Percentiles rank a stretch among this genome's conserved stretches.
Conservation (phyloP, 2,888 invertebrate species). For the Drosophila ustulata region DNA sequence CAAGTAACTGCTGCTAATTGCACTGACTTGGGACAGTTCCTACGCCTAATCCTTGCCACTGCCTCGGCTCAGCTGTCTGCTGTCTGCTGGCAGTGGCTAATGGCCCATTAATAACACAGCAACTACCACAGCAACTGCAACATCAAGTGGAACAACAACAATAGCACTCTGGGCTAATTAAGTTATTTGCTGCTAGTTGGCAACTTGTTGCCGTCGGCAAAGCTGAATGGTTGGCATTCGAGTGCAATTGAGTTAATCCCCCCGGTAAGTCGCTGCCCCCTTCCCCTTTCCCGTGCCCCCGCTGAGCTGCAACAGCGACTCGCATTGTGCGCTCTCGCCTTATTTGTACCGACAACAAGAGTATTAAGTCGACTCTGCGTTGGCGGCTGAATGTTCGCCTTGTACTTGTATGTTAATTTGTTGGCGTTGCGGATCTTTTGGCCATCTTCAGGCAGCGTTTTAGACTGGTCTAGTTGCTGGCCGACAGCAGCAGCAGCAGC, state of each 20-base stretch:
- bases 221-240: slow-evolving; percentile 67
- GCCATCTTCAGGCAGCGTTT: slow-evolving; percentile 44
- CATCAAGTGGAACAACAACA: slow-evolving; percentile 42
- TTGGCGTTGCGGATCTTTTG: slow-evolving; percentile 52
- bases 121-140: slow-evolving; percentile 22
- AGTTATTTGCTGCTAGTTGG: slow-evolving; percentile 72
- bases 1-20: slow-evolving; percentile 6
- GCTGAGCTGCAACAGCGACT: slow-evolving; percentile 42
- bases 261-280: slow-evolving; percentile 55
- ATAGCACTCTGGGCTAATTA: slow-evolving; percentile 69
- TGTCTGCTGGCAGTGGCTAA: slow-evolving; percentile 33
- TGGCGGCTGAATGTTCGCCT: slow-evolving; percentile 60
- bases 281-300: slow-evolving; percentile 9
- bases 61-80: slow-evolving; percentile 1
- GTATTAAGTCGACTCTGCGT: slow-evolving; percentile 61
- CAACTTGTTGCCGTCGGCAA: slow-evolving; percentile 71
- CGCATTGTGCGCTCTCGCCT: slow-evolving; percentile 73
- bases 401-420: slow-evolving; percentile 81
- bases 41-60: slow-evolving; percentile 29
- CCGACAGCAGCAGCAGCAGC: slow-evolving; percentile 32
- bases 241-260: slow-evolving; percentile 81
- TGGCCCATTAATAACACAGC: slow-evolving; percentile 41
- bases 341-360: slow-evolving; percentile 81
- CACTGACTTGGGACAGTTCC: slow-evolving; percentile 3
- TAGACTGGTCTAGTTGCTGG: slow-evolving; percentile 54